These are phyloP conservation scores for Dendronephthya gigantea DNA, from an alignment of 64 coral and sea anemone genomes.

Conservation along the genomic window DNA sequence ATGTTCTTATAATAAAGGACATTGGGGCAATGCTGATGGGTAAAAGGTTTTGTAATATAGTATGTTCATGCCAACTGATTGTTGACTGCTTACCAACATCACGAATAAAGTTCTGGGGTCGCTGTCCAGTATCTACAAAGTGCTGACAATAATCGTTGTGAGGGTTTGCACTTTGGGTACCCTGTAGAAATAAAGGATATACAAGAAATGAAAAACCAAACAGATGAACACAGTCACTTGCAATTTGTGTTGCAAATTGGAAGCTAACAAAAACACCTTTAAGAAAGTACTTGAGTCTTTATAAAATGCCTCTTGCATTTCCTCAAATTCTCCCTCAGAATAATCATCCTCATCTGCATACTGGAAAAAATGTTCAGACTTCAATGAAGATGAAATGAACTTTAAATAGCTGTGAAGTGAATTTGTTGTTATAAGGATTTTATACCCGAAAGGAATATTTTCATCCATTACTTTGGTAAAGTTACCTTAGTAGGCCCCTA, in stretches of 20 bases:
- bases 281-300: slow-evolving; percentile 99
- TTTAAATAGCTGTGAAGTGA: no score
- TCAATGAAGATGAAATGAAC: no score
- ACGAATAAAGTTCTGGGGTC: slow-evolving; percentile 96
- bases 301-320: slow-evolving; percentile 67
- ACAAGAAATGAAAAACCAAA: not conserved
- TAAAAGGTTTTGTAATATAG: no score
- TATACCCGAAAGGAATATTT: no score
- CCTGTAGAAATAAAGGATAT: slow-evolving; percentile 34
- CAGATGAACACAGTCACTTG: not conserved
- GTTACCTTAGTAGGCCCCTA: no score
- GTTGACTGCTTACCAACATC: slow-evolving; percentile 58
- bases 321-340: slow-evolving; percentile 56
- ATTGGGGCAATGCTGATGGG: no score
- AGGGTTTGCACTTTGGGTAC: slow-evolving; percentile 98
- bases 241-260: not conserved
- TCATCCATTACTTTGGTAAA: no score
- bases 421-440: no score
- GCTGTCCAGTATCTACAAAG: slow-evolving; percentile 91
- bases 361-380: not conserved
- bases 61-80: no score
- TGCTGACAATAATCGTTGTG: slow-evolving; percentile 99
- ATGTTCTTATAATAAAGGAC: no score
- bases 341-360: slow-evolving; percentile 45
- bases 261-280: slow-evolving; percentile 55